Conservation (phyloP, 2,113 vertebrate genomes). For the Garra rufa region DNA sequence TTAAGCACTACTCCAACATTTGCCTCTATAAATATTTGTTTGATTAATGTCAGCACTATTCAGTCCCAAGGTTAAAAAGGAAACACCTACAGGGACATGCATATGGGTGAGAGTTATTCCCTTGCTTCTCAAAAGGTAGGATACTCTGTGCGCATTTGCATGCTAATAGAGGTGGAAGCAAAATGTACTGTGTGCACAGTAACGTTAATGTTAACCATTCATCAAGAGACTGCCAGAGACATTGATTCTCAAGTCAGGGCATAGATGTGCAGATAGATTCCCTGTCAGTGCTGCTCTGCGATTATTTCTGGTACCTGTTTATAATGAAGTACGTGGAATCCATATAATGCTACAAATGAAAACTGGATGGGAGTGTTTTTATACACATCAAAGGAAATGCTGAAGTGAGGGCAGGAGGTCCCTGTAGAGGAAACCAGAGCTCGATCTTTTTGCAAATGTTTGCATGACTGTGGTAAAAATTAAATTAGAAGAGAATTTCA, state of each 20-base stretch:
- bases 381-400: slow-evolving; percentile 52
- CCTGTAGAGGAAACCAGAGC: slow-evolving; percentile 48
- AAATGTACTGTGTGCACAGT: slow-evolving; percentile 5
- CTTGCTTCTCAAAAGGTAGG: background rate
- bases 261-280: slow-evolving; percentile 26
- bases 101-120: slow-evolving; percentile 17
- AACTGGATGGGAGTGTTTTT: slow-evolving; percentile 1
- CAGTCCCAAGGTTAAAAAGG: background rate
- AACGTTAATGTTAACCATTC: background rate
- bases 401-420: slow-evolving; percentile 43
- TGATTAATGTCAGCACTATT: background rate
- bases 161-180: slow-evolving; percentile 7
- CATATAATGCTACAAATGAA: background rate
- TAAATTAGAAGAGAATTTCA: slow-evolving; percentile 27
- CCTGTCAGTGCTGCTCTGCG: background rate
- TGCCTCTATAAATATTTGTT: background rate
- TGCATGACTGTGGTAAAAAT: slow-evolving; percentile 38
- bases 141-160: slow-evolving; percentile 15
- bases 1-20: background rate
- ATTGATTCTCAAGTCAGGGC: slow-evolving; percentile 20
- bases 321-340: background rate
- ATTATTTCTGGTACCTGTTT: background rate
- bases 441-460: slow-evolving; percentile 36
- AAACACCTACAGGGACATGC: background rate
- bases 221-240: slow-evolving; percentile 23